These are phyloP conservation scores for Aphis craccivora DNA, from an alignment of 1,140 invertebrate species.

Conservation along the genomic window DNA sequence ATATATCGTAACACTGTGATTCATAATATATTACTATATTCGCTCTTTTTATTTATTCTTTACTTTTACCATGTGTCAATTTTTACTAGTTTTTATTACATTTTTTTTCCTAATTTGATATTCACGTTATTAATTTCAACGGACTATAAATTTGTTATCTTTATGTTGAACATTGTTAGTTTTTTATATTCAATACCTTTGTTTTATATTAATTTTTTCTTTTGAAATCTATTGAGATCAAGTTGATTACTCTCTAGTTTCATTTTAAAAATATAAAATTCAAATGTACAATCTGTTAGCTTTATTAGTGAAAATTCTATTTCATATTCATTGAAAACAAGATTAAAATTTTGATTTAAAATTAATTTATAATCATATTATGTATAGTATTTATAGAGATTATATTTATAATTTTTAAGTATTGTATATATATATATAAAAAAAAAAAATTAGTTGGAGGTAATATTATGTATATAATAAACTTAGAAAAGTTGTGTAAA, in stretches of 20 bases:
- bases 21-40: background rate
- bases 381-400: too few relatives aligned
- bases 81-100: background rate
- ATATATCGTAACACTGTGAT: too few relatives aligned
- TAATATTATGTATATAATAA: background rate
- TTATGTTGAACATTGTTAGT: constrained; percentile 1
- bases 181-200: background rate
- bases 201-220: constrained; percentile 12
- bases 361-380: background rate
- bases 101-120: background rate
- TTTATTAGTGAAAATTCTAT: background rate
- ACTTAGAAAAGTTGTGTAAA: background rate
- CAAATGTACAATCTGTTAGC: background rate
- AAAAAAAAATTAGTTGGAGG: background rate
- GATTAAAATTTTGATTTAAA: background rate
- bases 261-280: background rate
- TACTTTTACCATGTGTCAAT: background rate
- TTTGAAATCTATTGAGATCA: background rate
- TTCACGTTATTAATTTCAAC: background rate
- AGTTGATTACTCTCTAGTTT: background rate
- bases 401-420: background rate
- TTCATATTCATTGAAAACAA: background rate
- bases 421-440: too few relatives aligned
- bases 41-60: background rate
- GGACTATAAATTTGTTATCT: background rate